phyloP scores from a whole-genome alignment of 2,113 vertebrate species.

The Crocuta crocuta region DNA sequence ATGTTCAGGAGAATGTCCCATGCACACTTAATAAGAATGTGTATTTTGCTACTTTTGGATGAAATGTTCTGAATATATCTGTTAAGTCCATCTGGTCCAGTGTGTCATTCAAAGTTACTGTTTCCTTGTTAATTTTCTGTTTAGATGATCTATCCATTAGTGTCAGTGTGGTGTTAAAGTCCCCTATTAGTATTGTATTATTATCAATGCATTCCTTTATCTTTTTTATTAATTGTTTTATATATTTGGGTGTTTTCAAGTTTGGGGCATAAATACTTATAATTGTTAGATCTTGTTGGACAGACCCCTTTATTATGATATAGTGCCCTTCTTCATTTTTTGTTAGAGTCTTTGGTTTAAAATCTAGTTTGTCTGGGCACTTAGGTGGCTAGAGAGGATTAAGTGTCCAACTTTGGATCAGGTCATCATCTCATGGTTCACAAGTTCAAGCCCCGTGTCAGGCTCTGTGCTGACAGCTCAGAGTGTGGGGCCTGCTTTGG shows the following conservation, averaged over 20 bases:
- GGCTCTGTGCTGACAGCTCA: too few species aligned
- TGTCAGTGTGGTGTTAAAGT: neutral
- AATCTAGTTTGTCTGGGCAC: neutral
- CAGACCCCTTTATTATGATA: neutral
- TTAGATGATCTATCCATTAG: neutral
- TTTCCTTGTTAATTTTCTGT: neutral
- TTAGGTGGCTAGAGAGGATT: too few species aligned
- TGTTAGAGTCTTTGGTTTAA: neutral
- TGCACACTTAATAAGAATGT: too few species aligned
- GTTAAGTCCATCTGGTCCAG: too few species aligned
- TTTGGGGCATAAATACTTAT: neutral
- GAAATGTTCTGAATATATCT: too few species aligned
- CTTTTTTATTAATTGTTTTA: neutral
- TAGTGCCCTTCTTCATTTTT: neutral
- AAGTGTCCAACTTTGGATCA: too few species aligned
- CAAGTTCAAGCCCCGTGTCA: too few species aligned
- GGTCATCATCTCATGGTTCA: too few species aligned
- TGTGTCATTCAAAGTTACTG: neutral
- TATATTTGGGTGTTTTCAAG: neutral
- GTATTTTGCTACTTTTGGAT: too few species aligned
- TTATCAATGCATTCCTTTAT: neutral
- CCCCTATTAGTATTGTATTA: neutral
- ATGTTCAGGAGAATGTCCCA: too few species aligned
- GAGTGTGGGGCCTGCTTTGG: too few species aligned
- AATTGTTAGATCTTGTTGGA: neutral